phyloP scores from a whole-genome alignment of 2,113 vertebrate genomes.

The Dryoscopus gambensis region DNA sequence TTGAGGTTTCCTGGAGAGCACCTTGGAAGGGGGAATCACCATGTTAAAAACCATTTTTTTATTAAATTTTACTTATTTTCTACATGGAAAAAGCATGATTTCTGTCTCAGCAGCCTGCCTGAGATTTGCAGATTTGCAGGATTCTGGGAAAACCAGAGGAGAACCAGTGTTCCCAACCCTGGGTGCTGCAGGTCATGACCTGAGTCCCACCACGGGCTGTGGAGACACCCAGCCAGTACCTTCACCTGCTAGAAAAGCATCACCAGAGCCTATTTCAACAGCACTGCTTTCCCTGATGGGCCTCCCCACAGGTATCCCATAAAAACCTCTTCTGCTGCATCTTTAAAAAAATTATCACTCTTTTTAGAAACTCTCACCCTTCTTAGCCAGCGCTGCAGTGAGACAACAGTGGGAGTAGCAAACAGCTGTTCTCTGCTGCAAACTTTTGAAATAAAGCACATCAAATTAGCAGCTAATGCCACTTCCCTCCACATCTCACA shows the following conservation, averaged over 20 bases:
- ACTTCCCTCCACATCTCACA: background rate
- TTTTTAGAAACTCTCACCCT: background rate
- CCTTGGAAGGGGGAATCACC: fast-evolving
- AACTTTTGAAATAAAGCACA: background rate
- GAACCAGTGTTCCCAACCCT: background rate
- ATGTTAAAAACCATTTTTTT: fast-evolving
- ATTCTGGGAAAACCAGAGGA: background rate
- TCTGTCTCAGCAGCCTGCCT: background rate
- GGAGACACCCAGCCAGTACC: background rate
- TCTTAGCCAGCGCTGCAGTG: background rate
- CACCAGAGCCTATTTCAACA: background rate
- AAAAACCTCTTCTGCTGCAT: background rate
- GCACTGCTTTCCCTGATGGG: background rate
- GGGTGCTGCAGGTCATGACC: background rate
- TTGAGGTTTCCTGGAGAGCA: background rate
- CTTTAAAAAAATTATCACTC: background rate
- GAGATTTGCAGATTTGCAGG: background rate
- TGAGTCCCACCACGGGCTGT: background rate
- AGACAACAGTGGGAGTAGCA: background rate
- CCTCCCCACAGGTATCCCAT: background rate
- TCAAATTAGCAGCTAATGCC: background rate
- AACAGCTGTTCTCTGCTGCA: background rate
- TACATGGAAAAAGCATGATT: background rate
- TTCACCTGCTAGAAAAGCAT: background rate
- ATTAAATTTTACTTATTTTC: background rate